Evolutionary conservation across 2,113 vertebrate genomes (phyloP).

Genomic region (Bos javanicus): DNA sequence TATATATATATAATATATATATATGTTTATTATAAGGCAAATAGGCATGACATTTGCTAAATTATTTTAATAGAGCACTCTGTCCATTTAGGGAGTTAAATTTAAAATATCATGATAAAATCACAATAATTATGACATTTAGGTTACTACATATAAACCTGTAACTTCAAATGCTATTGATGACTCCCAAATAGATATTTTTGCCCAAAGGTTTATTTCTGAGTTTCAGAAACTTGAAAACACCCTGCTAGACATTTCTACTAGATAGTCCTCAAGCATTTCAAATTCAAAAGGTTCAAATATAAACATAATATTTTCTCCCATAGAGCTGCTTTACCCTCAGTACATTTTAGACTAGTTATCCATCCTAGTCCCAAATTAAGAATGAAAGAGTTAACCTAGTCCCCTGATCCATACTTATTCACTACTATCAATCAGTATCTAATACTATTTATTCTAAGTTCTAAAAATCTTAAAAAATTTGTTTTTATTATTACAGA

Average conservation of each 20-base stretch:
- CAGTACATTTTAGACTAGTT: neutral
- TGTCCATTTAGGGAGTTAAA: neutral
- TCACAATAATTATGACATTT: neutral
- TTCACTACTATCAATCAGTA: neutral
- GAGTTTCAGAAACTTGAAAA: neutral
- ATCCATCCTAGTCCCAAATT: neutral
- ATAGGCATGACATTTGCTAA: neutral
- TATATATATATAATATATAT: neutral
- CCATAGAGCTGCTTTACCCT: neutral
- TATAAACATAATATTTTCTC: neutral
- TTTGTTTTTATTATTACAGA: neutral
- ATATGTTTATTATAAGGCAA: too few relatives aligned
- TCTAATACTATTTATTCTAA: neutral
- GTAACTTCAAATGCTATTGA: neutral
- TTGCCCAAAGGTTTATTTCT: neutral
- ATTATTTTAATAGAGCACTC: neutral
- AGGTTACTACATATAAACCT: neutral
- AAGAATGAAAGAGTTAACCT: neutral
- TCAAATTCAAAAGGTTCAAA: neutral
- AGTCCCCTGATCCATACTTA: neutral
- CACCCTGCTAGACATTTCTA: neutral
- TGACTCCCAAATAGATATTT: neutral
- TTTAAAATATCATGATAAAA: neutral
- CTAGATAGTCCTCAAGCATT: neutral
- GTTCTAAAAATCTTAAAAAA: neutral